Percentiles rank a stretch among this genome's conserved stretches.
Evolutionary conservation across 2,797 vertebrate species (phyloP).

Genomic region (Antrozous pallidus): DNA sequence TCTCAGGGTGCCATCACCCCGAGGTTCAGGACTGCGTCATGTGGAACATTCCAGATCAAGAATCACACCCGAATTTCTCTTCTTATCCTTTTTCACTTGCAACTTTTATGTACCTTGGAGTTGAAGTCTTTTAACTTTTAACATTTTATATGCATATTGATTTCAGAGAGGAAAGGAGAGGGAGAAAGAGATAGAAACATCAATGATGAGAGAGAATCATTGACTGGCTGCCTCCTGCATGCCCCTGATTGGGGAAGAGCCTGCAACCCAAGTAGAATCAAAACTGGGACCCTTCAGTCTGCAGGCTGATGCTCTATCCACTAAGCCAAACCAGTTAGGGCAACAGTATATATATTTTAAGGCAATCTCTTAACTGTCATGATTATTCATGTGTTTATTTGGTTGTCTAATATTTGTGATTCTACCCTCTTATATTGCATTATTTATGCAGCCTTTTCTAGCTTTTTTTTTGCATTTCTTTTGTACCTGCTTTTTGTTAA

Average conservation of each 20-base stretch:
- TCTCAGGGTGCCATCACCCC: rapidly evolving
- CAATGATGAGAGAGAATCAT: too few species aligned
- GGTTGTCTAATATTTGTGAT: neutral
- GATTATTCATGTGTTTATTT: neutral
- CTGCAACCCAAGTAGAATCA: too few species aligned
- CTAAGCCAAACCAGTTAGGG: too few species aligned
- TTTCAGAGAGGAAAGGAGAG: too few species aligned
- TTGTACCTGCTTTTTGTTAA: neutral
- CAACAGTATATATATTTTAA: neutral
- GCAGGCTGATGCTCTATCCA: too few species aligned
- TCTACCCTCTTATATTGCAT: neutral
- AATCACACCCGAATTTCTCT: neutral
- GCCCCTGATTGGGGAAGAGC: too few species aligned
- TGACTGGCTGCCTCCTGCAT: too few species aligned
- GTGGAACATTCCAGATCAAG: neutral
- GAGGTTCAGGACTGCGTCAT: neutral
- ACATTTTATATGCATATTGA: neutral
- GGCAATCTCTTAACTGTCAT: neutral
- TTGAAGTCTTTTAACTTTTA: neutral
- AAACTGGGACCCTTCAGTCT: too few species aligned
- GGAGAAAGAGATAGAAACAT: too few species aligned
- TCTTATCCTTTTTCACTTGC: neutral
- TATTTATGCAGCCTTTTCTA: neutral
- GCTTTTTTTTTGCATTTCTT: neutral
- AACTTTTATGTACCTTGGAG: neutral